phyloP scores from a whole-genome alignment of 2,797 vertebrate species.

The Malacoraja senta region DNA sequence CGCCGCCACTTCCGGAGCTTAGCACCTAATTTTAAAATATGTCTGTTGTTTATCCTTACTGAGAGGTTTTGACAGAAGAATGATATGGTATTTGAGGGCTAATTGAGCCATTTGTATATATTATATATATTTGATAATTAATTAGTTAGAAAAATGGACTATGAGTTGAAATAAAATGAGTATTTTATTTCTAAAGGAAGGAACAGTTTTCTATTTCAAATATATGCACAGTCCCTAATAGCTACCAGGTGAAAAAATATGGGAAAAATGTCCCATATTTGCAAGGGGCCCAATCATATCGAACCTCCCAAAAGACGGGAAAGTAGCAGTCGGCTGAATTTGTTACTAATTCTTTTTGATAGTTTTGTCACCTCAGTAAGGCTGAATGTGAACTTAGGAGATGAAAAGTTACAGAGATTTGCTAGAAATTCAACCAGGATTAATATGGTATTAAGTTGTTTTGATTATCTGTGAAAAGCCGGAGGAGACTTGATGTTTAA shows the following conservation, averaged over 20 bases:
- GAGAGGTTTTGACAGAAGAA: background rate
- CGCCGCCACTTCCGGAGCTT: no score
- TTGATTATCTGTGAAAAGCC: background rate
- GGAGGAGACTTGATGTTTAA: background rate
- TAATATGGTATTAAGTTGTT: background rate
- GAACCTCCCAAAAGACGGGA: slow-evolving; percentile 3
- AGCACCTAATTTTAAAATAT: no score
- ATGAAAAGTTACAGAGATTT: slow-evolving; percentile 29
- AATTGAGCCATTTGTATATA: background rate
- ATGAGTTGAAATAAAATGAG: background rate
- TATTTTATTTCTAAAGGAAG: background rate
- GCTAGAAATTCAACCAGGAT: background rate
- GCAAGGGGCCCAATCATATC: slow-evolving; percentile 2
- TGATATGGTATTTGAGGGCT: background rate
- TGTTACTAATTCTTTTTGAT: slow-evolving; percentile 15
- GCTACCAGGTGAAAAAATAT: slow-evolving; percentile 36
- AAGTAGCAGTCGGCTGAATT: background rate
- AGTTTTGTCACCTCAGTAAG: slow-evolving; percentile 10
- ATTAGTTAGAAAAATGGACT: slow-evolving; percentile 1
- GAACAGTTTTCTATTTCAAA: slow-evolving; percentile 8
- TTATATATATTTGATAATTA: slow-evolving; percentile 1
- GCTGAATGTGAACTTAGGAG: background rate
- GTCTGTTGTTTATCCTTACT: no score
- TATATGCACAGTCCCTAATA: slow-evolving; percentile 26
- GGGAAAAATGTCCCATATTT: background rate